Evolutionary conservation across 2,113 vertebrate species (phyloP).

Genomic region (Noturus placidus): DNA sequence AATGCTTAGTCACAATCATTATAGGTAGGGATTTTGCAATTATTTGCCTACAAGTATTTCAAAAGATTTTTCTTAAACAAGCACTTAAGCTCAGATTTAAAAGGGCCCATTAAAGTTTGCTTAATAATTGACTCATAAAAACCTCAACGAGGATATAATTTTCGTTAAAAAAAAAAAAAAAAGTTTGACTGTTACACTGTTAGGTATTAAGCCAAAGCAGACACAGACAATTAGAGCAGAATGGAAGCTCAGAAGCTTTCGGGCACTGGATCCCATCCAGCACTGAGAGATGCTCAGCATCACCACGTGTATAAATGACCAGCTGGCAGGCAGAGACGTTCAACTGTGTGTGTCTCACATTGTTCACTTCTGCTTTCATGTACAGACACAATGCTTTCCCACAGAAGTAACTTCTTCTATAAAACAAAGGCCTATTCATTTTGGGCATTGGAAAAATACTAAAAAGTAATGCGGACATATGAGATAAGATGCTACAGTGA

Average conservation of each 20-base stretch:
- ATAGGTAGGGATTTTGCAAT: constrained; percentile 61
- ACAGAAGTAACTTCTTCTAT: constrained; percentile 3
- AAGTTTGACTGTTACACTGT: constrained; percentile 54
- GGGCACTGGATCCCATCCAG: constrained; percentile 16
- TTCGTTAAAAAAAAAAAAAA: constrained; percentile 53
- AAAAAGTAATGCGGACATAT: not conserved
- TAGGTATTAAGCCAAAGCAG: constrained; percentile 57
- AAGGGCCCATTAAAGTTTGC: constrained; percentile 64
- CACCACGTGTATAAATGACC: not conserved
- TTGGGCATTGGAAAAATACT: not conserved
- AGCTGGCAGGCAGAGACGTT: constrained; percentile 23
- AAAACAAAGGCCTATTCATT: constrained; percentile 9
- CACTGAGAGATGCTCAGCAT: constrained; percentile 20
- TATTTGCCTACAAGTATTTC: constrained; percentile 62
- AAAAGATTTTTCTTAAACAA: constrained; percentile 54
- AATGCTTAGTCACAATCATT: not conserved
- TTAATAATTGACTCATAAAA: constrained; percentile 58
- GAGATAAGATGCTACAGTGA: not conserved
- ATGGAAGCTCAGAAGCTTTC: constrained; percentile 13
- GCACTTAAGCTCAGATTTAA: constrained; percentile 55
- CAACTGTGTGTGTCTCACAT: constrained; percentile 34
- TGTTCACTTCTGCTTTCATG: no score
- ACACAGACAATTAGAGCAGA: constrained; percentile 46
- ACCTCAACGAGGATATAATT: constrained; percentile 63
- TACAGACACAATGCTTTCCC: constrained; percentile 6